These are phyloP conservation scores for Anodontia alba DNA, from an alignment of 2,888 invertebrate genomes.

Conservation along the genomic window DNA sequence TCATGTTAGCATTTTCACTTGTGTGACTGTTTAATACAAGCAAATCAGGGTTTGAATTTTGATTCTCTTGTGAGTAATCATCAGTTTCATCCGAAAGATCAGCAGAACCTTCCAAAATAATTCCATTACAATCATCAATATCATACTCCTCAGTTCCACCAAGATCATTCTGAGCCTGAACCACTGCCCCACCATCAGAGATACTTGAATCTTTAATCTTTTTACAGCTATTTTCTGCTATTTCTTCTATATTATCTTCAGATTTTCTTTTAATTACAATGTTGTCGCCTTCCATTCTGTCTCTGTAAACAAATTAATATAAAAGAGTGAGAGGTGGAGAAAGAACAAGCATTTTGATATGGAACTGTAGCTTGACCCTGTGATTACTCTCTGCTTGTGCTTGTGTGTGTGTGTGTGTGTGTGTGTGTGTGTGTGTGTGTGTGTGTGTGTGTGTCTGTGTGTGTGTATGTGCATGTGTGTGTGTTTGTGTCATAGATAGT, in stretches of 20 bases:
- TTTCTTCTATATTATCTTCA: neutral
- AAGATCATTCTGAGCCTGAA: neutral
- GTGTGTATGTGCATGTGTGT: no score
- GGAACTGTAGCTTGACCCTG: no score
- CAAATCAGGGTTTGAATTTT: neutral
- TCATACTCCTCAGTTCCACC: constrained; percentile 49
- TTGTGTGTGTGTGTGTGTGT: no score
- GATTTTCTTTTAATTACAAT: neutral
- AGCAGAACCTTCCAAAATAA: constrained; percentile 26
- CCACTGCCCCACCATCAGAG: neutral
- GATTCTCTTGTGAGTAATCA: constrained; percentile 21
- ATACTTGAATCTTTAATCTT: neutral
- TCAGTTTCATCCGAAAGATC: constrained; percentile 18
- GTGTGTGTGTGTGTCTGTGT: no score
- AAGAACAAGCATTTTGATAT: no score
- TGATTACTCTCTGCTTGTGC: no score
- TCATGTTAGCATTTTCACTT: neutral
- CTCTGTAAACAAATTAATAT: neutral
- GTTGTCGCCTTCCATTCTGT: neutral
- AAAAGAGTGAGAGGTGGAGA: no score
- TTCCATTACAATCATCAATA: constrained; percentile 38
- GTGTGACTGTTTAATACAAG: no score
- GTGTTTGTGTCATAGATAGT: no score
- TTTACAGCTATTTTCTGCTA: neutral
- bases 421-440: no score